Evolutionary conservation across 1,140 invertebrate genomes (phyloP).

Genomic region (Trichonephila inaurata): DNA sequence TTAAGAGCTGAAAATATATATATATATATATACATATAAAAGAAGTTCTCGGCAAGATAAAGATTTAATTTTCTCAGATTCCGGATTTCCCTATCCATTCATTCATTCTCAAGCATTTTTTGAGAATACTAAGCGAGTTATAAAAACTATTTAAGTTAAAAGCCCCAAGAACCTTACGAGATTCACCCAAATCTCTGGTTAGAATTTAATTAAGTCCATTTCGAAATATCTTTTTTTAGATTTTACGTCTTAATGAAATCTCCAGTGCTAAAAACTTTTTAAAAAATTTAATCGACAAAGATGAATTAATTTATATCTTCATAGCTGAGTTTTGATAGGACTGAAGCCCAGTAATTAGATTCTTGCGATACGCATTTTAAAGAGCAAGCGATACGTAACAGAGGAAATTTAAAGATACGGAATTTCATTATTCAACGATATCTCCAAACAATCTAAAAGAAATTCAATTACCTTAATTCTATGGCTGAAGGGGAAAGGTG

Average conservation of each 20-base stretch:
- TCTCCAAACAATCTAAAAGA: constrained; percentile 27
- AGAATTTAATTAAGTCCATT: constrained; percentile 49
- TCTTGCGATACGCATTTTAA: constrained; percentile 31
- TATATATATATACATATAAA: not conserved
- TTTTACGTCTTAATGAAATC: constrained; percentile 35
- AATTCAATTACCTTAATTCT: constrained; percentile 31
- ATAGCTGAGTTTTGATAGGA: not conserved
- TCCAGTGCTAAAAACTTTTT: constrained; percentile 32
- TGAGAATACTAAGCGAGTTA: not conserved
- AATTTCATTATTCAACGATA: not conserved
- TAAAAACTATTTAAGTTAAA: constrained; percentile 1
- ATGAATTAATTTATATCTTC: constrained; percentile 40
- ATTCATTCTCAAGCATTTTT: not conserved
- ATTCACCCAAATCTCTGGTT: constrained; percentile 17
- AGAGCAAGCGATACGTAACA: not conserved
- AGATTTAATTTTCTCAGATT: constrained; percentile 22
- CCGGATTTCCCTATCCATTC: not conserved
- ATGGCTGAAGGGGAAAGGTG: not conserved
- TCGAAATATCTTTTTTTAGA: constrained; percentile 22
- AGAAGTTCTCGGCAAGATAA: not conserved
- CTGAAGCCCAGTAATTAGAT: constrained; percentile 33
- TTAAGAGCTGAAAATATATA: not conserved
- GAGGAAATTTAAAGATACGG: not conserved
- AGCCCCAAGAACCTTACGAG: not conserved
- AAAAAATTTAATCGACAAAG: not conserved